These are phyloP conservation scores for Agelas oroides DNA, from an alignment of 37 sponge, comb jelly and placozoan genomes.

Conservation along the genomic window DNA sequence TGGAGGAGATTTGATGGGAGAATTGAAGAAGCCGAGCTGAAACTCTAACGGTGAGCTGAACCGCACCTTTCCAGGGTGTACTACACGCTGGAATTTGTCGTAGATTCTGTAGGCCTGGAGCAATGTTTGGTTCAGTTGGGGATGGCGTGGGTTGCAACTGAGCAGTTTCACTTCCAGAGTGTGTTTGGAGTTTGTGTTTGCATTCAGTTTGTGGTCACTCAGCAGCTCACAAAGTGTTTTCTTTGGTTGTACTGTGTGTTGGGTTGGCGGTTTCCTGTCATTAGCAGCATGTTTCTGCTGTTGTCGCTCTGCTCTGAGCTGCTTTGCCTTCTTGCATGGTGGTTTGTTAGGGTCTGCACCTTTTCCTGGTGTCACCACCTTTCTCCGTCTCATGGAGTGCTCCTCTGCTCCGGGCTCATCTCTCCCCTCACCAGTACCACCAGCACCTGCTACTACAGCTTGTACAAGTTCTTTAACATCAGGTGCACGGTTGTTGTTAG, in stretches of 20 bases:
- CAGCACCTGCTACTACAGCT: too few relatives aligned
- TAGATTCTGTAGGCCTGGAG: slow-evolving; percentile 32
- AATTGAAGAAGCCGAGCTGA: slow-evolving; percentile 40
- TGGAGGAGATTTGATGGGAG: not conserved
- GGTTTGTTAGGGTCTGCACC: slow-evolving; percentile 49
- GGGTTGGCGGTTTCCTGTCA: not conserved
- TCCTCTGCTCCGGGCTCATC: too few relatives aligned
- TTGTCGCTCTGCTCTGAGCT: not conserved
- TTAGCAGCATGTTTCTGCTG: not conserved
- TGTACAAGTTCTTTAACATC: too few relatives aligned
- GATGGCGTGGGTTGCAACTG: slow-evolving; percentile 12
- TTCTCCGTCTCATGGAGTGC: not conserved
- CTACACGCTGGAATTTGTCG: slow-evolving; percentile 36
- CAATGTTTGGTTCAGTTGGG: slow-evolving; percentile 9
- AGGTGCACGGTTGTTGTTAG: too few relatives aligned
- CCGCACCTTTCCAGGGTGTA: slow-evolving; percentile 46
- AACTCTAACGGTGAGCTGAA: slow-evolving; percentile 37
- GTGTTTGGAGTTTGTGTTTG: slow-evolving; percentile 15
- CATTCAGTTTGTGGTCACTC: not conserved
- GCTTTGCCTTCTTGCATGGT: slow-evolving; percentile 58
- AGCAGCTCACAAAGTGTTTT: slow-evolving; percentile 23
- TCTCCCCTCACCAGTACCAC: too few relatives aligned
- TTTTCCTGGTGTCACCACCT: slow-evolving; percentile 11
- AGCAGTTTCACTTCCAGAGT: slow-evolving; percentile 30
- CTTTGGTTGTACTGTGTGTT: not conserved